A percentile compares a stretch with the other conserved stretches of the same genome.
Conservation (phyloP, 2,113 vertebrate genomes). For the Steatornis caripensis region DNA sequence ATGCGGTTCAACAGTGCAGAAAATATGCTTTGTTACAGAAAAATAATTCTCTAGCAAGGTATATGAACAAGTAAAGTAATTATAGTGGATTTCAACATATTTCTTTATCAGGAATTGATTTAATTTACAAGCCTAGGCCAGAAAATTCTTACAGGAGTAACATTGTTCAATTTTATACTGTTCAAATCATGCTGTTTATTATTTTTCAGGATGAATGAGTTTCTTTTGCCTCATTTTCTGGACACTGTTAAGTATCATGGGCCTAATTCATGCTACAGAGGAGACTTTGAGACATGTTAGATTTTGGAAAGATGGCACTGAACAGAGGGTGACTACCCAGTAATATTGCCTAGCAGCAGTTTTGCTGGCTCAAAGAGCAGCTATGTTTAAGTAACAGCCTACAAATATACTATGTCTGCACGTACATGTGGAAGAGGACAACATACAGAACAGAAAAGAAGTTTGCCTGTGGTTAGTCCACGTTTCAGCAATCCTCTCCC, state of each 20-base stretch:
- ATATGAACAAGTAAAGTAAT: background rate
- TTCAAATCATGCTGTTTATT: background rate
- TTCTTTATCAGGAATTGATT: background rate
- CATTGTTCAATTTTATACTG: background rate
- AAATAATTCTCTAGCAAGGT: background rate
- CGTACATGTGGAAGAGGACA: background rate
- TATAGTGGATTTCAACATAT: background rate
- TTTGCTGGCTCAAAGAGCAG: background rate
- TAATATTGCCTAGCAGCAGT: background rate
- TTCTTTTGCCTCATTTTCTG: background rate
- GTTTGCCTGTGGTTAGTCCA: background rate
- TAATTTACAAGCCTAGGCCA: background rate
- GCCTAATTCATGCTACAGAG: background rate
- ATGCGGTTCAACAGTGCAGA: constrained; percentile 3
- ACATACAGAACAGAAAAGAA: background rate
- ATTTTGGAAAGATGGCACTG: background rate
- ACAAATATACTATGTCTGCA: background rate
- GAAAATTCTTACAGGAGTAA: background rate
- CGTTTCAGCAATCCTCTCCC: background rate
- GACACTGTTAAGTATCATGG: background rate
- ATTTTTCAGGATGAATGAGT: background rate
- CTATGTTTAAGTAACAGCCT: background rate
- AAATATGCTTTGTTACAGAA: constrained; percentile 9
- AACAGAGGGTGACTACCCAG: background rate
- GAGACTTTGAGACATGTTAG: background rate